phyloP scores from a whole-genome alignment of 2,888 invertebrate species.

The Laspeyria flexula region DNA sequence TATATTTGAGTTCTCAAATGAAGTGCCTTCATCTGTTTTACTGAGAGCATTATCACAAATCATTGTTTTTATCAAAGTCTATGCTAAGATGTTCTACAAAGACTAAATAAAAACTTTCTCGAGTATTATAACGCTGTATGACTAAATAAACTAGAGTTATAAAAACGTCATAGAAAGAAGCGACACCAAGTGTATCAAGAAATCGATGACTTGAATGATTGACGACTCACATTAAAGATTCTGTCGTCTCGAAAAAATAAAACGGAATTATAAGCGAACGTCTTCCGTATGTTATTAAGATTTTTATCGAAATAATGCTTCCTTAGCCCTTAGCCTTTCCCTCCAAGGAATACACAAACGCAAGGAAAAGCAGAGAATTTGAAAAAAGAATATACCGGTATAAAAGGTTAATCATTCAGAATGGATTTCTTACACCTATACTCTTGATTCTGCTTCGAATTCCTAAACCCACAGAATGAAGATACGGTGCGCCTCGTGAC shows the following conservation, averaged over 20 bases:
- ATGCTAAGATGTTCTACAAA: no score
- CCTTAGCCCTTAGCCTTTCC: constrained; percentile 19
- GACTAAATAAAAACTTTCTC: no score
- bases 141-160: no score
- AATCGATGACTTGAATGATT: neutral
- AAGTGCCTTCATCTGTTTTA: no score
- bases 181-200: neutral
- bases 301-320: constrained; percentile 16
- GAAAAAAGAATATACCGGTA: no score
- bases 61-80: no score
- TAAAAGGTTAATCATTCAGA: constrained; percentile 67
- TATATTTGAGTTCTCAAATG: no score
- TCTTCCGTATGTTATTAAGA: constrained; percentile 6
- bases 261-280: neutral
- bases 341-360: constrained; percentile 31
- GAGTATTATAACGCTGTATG: no score
- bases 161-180: neutral
- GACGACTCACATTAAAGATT: neutral
- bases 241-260: no score
- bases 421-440: constrained; percentile 65
- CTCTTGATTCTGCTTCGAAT: constrained; percentile 56
- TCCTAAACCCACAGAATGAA: constrained; percentile 59
- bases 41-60: no score
- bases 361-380: constrained; percentile 51
- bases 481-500: constrained; percentile 54